Evolutionary conservation across 2,888 invertebrate genomes (phyloP).

Genomic region (Catotricha subobsoleta): DNA sequence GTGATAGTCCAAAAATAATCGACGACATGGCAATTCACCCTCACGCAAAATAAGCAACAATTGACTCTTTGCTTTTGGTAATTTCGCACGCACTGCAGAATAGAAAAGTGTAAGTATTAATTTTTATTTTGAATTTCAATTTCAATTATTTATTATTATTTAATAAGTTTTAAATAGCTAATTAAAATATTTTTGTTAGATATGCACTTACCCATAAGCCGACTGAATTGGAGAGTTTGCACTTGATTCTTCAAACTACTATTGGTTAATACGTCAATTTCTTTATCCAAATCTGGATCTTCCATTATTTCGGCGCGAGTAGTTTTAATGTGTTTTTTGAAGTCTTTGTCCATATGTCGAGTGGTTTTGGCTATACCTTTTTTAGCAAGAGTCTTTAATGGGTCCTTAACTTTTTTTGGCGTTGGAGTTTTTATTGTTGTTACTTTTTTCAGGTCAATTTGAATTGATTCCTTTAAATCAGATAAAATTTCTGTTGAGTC

Average conservation of each 20-base stretch:
- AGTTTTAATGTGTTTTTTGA: slow-evolving; percentile 25
- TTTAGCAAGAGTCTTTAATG: slow-evolving; percentile 4
- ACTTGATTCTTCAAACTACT: slow-evolving; percentile 75
- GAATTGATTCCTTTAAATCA: too few species aligned
- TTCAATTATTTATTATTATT: background rate
- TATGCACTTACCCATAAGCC: slow-evolving; percentile 56
- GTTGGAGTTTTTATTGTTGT: slow-evolving; percentile 10
- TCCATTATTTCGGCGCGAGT: slow-evolving; percentile 37
- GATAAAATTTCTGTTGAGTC: too few species aligned
- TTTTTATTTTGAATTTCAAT: too few species aligned
- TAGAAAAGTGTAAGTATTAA: too few species aligned
- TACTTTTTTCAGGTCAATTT: too few species aligned
- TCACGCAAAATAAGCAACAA: slow-evolving; percentile 60
- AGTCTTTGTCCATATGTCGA: slow-evolving; percentile 5
- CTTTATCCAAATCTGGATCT: slow-evolving; percentile 62
- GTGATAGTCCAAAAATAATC: slow-evolving; percentile 84
- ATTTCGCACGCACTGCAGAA: slow-evolving; percentile 61
- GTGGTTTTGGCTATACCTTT: background rate
- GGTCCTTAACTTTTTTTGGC: slow-evolving; percentile 5
- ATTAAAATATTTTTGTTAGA: background rate
- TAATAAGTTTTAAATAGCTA: background rate
- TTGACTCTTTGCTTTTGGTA: slow-evolving; percentile 52
- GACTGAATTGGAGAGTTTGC: slow-evolving; percentile 74
- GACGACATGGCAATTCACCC: slow-evolving; percentile 63
- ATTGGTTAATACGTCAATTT: slow-evolving; percentile 59